Evolutionary conservation across 2,888 invertebrate genomes (phyloP), one percentile per base, ranked within the genome.

Genomic region (Trissolcus japonicus): DNA sequence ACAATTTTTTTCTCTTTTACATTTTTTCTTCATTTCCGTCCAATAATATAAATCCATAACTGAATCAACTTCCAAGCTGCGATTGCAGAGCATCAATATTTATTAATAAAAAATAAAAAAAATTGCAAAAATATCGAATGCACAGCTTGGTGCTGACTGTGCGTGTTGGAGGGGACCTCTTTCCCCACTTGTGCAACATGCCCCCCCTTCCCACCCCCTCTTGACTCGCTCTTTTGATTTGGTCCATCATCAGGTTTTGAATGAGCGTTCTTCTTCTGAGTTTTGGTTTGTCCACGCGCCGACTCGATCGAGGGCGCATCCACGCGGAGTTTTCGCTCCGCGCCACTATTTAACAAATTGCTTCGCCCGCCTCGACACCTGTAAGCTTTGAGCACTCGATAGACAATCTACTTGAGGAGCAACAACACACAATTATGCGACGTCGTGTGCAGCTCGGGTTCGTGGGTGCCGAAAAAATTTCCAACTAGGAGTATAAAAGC

Each of bases 291-390:
- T 81, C 82, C 79, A 82, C 82, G 82, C 82, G 83, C 82, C 83
- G 83, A 83, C 82, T 80, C 83, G 76, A 82, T 72, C 80, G 78
- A 80, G 80, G 79, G 79, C 83, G 82, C 81, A 83, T 83, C 81
- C 74, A 79, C 78, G 74, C 66, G 60, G 66, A 80, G 78, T 79
- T 69, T 72, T 63, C 72, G 77, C 76, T 78, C 76, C 72, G 57
- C 74, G 71, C 78, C 79, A 79, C 77, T 73, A 80, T 74, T 71
- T 69, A 60, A 76, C 63, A 60, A 69, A 74, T 71, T 51, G 76
- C 77, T 65, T 72, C 68, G 72, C 73, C 63, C 65, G 72, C 82
- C 83, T 85, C 83, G 84, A 87, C 87, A 88, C 87, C 87, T 88
- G 87, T 87, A 86, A 87, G 83, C 85, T 66, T 43, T 43, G 19